Evolutionary conservation across 2,888 invertebrate species (phyloP).

Genomic region (Drosophila nr. medialis): DNA sequence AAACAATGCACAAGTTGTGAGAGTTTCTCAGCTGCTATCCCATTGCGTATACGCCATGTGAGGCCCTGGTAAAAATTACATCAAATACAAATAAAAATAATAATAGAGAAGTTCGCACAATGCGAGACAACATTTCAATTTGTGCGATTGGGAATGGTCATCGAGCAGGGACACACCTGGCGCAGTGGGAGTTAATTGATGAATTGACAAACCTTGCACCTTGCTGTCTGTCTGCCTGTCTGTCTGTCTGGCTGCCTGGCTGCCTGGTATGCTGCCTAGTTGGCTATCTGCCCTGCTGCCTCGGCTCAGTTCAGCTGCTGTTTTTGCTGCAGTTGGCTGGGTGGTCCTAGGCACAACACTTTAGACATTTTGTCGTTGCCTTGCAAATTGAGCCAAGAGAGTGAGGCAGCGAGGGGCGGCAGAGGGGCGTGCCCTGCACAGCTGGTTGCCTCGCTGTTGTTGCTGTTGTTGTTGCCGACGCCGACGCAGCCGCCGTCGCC

Average conservation of each 20-base stretch:
- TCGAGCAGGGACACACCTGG: constrained; percentile 44
- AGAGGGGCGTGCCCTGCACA: constrained; percentile 47
- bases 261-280: background rate
- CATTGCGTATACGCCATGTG: constrained; percentile 67
- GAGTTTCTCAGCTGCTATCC: background rate
- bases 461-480: constrained; percentile 12
- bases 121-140: constrained; percentile 50
- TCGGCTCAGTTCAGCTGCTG: constrained; percentile 1
- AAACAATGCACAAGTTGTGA: background rate
- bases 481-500: constrained; percentile 11
- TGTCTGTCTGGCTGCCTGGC: background rate
- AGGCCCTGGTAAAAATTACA: constrained; percentile 6
- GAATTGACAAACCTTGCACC: constrained; percentile 35
- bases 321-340: constrained; percentile 48
- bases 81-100: background rate
- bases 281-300: background rate
- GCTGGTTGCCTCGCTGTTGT: constrained; percentile 35
- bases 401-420: constrained; percentile 58
- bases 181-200: constrained; percentile 74
- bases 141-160: constrained; percentile 54
- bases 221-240: constrained; percentile 18
- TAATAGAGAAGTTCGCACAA: background rate
- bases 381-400: constrained; percentile 63
- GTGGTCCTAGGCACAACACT: constrained; percentile 66
- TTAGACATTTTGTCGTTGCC: constrained; percentile 74